A percentile compares a stretch with the other conserved stretches of the same genome.
These are phyloP conservation scores for Conus canariensis DNA, from an alignment of 2,888 invertebrate genomes.

Conservation along the genomic window DNA sequence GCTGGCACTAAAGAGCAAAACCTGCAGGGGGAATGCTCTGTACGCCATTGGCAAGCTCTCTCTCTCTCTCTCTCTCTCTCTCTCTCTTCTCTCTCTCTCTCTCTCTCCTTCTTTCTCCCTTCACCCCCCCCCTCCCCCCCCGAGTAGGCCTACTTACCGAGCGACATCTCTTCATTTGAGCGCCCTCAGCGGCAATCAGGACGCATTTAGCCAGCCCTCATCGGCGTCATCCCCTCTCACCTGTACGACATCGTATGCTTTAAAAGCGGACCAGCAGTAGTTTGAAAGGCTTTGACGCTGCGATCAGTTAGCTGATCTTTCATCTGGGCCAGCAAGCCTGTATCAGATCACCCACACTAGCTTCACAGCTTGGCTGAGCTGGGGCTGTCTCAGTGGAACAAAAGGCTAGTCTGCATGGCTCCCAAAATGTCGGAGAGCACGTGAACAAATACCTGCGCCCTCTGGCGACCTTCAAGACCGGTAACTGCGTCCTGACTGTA, in stretches of 20 bases:
- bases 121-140: background rate
- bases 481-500: constrained; percentile 49
- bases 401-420: constrained; percentile 5
- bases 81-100: background rate
- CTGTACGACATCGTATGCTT: constrained; percentile 44
- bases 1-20: background rate
- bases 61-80: constrained; percentile 14
- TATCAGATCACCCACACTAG: constrained; percentile 44
- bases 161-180: background rate
- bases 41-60: background rate
- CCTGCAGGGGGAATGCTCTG: background rate
- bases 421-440: constrained; percentile 50
- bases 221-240: constrained; percentile 15
- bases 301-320: constrained; percentile 45
- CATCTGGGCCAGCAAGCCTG: constrained; percentile 47
- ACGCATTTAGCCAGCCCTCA: constrained; percentile 26
- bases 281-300: constrained; percentile 45
- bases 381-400: background rate
- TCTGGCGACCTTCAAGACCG: constrained; percentile 49
- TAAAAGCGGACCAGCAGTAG: constrained; percentile 51
- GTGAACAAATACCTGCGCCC: constrained; percentile 51
- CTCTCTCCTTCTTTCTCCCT: background rate
- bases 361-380: constrained; percentile 13
- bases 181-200: constrained; percentile 10
- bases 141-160: background rate